Evolutionary conservation across 2,888 invertebrate genomes (phyloP).

Genomic region (Stenurella melanura): DNA sequence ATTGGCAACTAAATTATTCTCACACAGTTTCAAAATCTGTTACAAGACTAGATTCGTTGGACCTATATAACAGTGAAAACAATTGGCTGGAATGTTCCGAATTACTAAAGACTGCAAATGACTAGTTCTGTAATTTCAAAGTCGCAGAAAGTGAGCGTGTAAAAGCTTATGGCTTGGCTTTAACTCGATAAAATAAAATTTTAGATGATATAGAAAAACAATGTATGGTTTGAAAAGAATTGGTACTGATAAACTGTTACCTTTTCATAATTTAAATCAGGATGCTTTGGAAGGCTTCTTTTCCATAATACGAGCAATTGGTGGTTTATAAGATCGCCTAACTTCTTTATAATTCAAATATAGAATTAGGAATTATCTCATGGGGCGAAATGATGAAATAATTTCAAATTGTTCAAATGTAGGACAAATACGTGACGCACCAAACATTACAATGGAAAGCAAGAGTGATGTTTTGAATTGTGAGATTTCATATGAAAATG

Average conservation of each 20-base stretch:
- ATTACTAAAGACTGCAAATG: constrained; percentile 49
- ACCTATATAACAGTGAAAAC: constrained; percentile 45
- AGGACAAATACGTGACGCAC: constrained; percentile 27
- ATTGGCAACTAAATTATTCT: constrained; percentile 58
- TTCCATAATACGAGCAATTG: constrained; percentile 52
- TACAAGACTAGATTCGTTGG: constrained; percentile 45
- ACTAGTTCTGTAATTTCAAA: constrained; percentile 57
- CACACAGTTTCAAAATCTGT: constrained; percentile 56
- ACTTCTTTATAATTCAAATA: constrained; percentile 54
- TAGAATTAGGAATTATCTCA: too few species aligned
- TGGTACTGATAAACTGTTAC: constrained; percentile 45
- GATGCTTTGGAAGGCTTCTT: constrained; percentile 52
- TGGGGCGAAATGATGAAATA: too few species aligned
- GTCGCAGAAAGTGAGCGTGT: constrained; percentile 50
- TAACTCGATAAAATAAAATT: constrained; percentile 53
- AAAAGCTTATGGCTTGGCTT: constrained; percentile 52
- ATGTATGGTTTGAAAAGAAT: constrained; percentile 47
- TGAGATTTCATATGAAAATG: too few species aligned
- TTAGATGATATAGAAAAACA: constrained; percentile 48
- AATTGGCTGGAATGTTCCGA: constrained; percentile 54
- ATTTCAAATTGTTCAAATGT: constrained; percentile 52
- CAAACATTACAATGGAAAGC: neutral
- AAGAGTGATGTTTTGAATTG: neutral
- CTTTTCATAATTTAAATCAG: constrained; percentile 53
- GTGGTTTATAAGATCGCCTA: constrained; percentile 53